Evolutionary conservation across 2,888 invertebrate genomes (phyloP), one percentile per base, ranked within the genome.

Genomic region (Aromia moschata): DNA sequence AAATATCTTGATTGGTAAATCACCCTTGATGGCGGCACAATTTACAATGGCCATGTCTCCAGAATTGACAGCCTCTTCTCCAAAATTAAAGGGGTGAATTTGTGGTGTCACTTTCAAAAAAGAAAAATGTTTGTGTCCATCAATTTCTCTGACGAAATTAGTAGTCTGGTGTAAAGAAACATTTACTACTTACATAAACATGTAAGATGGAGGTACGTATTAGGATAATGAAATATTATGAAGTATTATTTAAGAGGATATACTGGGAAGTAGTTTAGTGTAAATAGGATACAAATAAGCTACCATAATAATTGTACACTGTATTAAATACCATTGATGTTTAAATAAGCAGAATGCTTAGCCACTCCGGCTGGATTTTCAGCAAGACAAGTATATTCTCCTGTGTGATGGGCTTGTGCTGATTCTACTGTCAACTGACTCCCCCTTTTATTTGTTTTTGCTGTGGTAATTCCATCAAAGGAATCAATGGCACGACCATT

Each of bases 11-110:
- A 92, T 83, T 2, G 92, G 92, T 51, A 86, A 82, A 80, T 92
- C 92, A 62, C 92, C 90, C 79, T 89, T 88, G 60, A 85, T 85
- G 40, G 88, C 85, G 62, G 88, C 85, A 77, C 90, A 91, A 62
- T 85, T 85, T 54, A 87, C 84, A 74, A 88, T 87, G 40, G 87
- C 86, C 49, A 86, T 84, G 77, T 89, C 89, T 59, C 89, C 89
- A 63, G 87, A 87, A 79, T 87, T 88, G 18, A 87, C 83, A 12
- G 88, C 84, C 71, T 88, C 87, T 72, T 81, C 73, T 79, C 79
- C 69, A 81, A 85, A 72, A 78, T 73, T 73, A 55, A 80, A 79
- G 2, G 78, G 79, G 61, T 88, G 68, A 65, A 87, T 84, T 78
- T 84, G 84, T 20, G 86, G 86, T 51, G 84, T 79, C 18, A 77